Evolutionary conservation across 2,888 invertebrate species (phyloP).

Genomic region (Aelia acuminata): DNA sequence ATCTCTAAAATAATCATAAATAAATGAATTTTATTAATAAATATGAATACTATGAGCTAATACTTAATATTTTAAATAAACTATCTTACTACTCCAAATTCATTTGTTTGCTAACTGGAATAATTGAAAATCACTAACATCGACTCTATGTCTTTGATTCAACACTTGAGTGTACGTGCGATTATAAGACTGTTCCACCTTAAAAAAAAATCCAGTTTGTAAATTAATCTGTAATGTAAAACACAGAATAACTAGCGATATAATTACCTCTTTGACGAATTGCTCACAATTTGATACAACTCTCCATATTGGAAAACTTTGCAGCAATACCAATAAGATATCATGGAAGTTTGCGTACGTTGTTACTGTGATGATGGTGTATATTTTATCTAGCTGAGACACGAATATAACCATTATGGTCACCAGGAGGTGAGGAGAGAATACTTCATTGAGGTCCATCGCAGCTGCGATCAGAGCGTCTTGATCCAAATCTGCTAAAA

Average conservation of each 20-base stretch:
- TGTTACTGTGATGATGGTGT: neutral
- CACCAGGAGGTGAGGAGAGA: neutral
- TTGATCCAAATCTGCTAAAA: neutral
- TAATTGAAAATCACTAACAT: neutral
- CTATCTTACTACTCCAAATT: no score
- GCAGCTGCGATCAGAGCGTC: neutral
- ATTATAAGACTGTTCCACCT: neutral
- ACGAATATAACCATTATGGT: neutral
- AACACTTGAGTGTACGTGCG: neutral
- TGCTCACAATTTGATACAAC: neutral
- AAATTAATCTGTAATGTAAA: neutral
- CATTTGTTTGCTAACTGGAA: neutral
- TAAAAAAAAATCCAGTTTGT: neutral
- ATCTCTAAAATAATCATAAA: no score
- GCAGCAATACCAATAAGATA: neutral
- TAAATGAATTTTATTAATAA: no score
- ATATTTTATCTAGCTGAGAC: neutral
- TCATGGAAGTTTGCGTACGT: no score
- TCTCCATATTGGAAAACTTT: neutral
- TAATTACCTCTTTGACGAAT: neutral
- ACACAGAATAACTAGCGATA: neutral
- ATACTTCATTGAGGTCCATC: neutral
- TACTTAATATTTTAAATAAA: no score
- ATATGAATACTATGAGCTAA: no score
- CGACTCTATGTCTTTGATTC: neutral